These are phyloP conservation scores for Thaleichthys pacificus DNA, from an alignment of 2,797 vertebrate species.

Conservation along the genomic window DNA sequence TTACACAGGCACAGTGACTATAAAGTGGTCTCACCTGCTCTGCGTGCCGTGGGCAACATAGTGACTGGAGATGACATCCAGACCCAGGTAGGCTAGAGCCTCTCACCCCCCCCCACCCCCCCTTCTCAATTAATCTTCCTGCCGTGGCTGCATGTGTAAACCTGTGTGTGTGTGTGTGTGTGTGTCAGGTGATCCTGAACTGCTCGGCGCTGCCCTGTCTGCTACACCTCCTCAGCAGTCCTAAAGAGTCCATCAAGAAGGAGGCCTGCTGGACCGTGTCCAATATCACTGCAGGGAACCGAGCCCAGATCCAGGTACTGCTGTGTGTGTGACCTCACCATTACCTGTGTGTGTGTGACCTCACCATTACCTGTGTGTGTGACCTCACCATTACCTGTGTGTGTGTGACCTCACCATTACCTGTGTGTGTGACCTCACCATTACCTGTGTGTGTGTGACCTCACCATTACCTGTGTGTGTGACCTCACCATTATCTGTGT, in stretches of 20 bases:
- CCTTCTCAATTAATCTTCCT: too few relatives aligned
- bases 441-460: neutral
- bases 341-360: neutral
- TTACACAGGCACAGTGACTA: slow-evolving; percentile 85
- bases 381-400: neutral
- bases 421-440: neutral
- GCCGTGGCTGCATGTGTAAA: neutral
- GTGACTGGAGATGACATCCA: slow-evolving; percentile 92
- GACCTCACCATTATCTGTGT: too few relatives aligned
- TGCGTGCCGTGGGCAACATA: slow-evolving; percentile 91
- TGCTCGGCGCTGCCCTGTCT: slow-evolving; percentile 90
- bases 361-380: too few relatives aligned
- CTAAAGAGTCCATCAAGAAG: slow-evolving; percentile 90
- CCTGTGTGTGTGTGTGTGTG: slow-evolving; percentile 3
- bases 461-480: too few relatives aligned
- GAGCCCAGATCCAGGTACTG: slow-evolving; percentile 89
- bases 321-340: neutral
- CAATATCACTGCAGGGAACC: slow-evolving; percentile 90
- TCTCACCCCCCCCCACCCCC: neutral
- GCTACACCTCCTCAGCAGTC: slow-evolving; percentile 88
- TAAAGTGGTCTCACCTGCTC: slow-evolving; percentile 90
- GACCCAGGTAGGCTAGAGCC: slow-evolving; percentile 80
- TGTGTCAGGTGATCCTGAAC: slow-evolving; percentile 85
- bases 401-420: too few relatives aligned
- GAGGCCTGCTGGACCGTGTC: slow-evolving; percentile 93